phyloP scores from a whole-genome alignment of 37 sponge, comb jelly and placozoan genomes.

The Haliclona indistincta region DNA sequence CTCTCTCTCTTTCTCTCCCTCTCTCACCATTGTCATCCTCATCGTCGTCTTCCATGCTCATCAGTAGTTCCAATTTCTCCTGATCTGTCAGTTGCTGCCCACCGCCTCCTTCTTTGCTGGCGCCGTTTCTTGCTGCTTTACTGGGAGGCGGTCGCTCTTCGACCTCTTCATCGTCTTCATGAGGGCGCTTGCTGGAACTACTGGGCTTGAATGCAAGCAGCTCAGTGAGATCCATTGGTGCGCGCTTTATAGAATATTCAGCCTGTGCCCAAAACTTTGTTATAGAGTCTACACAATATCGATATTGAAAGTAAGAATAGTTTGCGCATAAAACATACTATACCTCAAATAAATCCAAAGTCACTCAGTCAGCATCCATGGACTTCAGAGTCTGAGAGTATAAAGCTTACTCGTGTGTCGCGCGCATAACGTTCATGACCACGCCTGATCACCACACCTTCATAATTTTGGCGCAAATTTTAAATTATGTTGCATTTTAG shows the following conservation, averaged over 20 bases:
- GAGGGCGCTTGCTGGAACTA: constrained; percentile 10
- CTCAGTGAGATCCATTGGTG: constrained; percentile 64
- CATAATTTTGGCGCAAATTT: no score
- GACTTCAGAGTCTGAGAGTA: no score
- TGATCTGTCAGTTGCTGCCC: constrained; percentile 61
- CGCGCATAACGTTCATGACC: no score
- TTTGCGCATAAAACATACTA: no score
- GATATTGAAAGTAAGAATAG: no score
- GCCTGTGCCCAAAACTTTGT: neutral
- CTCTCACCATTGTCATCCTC: constrained; percentile 20
- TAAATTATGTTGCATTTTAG: no score
- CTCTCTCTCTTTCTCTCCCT: no score
- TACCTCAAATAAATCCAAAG: no score
- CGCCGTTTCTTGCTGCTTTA: neutral
- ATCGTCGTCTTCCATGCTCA: constrained; percentile 74
- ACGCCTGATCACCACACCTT: no score
- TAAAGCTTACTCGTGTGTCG: no score
- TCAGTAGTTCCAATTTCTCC: constrained; percentile 70
- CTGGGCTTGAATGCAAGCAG: constrained; percentile 62
- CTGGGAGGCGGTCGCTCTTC: constrained; percentile 4
- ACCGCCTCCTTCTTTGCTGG: constrained; percentile 8
- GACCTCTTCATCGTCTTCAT: constrained; percentile 23
- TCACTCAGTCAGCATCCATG: no score
- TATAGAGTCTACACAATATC: neutral
- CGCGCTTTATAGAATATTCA: neutral